phyloP scores from a whole-genome alignment of 1,140 invertebrate species.

The Acyrthosiphon pisum region DNA sequence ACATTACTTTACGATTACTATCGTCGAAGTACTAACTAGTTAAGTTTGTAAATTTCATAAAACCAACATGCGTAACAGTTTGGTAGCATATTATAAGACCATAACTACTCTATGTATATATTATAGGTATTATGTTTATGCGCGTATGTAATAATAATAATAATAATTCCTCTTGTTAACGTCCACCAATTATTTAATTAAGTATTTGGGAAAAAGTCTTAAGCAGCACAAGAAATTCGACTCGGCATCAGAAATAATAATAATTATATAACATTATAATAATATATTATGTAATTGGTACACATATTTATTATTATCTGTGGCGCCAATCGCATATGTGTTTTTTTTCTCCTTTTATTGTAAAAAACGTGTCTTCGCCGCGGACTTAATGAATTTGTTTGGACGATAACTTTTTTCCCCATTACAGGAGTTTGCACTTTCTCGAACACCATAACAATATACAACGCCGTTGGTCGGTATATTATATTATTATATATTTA shows the following conservation, averaged over 20 bases:
- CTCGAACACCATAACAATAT: background rate
- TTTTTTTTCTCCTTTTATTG: background rate
- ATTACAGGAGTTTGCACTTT: background rate
- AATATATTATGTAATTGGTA: background rate
- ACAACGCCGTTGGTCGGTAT: background rate
- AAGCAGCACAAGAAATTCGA: background rate
- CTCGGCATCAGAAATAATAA: background rate
- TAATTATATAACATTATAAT: background rate
- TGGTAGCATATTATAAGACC: background rate
- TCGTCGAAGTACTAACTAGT: constrained; percentile 30
- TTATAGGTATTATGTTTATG: background rate
- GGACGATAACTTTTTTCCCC: background rate
- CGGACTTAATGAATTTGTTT: background rate
- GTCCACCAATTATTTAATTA: constrained; percentile 27
- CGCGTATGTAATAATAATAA: background rate
- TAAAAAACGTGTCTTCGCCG: background rate
- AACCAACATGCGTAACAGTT: background rate
- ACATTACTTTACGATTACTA: constrained; percentile 42
- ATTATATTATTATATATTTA: too few species aligned
- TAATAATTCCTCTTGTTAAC: constrained; percentile 17
- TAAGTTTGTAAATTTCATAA: constrained; percentile 39
- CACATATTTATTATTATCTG: background rate
- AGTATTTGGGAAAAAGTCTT: background rate
- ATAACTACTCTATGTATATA: background rate
- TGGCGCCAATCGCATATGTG: background rate